phyloP scores from a whole-genome alignment of 2,113 vertebrate species.

The Lycaon pictus region DNA sequence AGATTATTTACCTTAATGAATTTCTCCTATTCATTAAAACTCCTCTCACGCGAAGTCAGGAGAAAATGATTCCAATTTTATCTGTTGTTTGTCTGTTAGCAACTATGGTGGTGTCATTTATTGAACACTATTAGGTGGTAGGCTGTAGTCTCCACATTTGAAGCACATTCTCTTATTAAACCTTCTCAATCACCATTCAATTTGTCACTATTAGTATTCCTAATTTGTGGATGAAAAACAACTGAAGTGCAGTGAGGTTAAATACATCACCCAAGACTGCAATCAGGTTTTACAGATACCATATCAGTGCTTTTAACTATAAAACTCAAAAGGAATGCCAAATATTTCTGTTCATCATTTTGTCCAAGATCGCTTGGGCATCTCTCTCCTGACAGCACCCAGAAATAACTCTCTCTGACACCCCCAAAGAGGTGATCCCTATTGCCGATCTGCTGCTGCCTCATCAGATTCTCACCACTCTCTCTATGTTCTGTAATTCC shows the following conservation, averaged over 20 bases:
- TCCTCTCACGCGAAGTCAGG: neutral
- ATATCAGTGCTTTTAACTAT: neutral
- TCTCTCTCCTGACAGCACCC: neutral
- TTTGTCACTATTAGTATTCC: too few species aligned
- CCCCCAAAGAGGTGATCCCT: rapidly evolving
- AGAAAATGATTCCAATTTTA: neutral
- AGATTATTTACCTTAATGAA: neutral
- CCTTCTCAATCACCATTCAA: neutral
- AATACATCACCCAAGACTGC: neutral
- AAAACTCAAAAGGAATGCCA: too few species aligned
- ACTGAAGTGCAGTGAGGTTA: neutral
- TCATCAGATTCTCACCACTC: neutral
- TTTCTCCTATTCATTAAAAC: neutral
- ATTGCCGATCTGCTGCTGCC: rapidly evolving
- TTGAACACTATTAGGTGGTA: rapidly evolving
- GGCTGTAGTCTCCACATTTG: neutral
- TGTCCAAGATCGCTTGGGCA: neutral
- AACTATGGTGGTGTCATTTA: neutral
- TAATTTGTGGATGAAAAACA: neutral
- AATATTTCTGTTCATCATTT: rapidly evolving
- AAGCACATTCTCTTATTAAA: neutral
- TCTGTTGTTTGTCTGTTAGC: neutral
- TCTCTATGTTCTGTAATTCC: rapidly evolving
- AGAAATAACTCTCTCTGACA: neutral
- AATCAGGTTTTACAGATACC: too few species aligned